Evolutionary conservation across 2,797 vertebrate species (phyloP).

Genomic region (Selene dorsalis): DNA sequence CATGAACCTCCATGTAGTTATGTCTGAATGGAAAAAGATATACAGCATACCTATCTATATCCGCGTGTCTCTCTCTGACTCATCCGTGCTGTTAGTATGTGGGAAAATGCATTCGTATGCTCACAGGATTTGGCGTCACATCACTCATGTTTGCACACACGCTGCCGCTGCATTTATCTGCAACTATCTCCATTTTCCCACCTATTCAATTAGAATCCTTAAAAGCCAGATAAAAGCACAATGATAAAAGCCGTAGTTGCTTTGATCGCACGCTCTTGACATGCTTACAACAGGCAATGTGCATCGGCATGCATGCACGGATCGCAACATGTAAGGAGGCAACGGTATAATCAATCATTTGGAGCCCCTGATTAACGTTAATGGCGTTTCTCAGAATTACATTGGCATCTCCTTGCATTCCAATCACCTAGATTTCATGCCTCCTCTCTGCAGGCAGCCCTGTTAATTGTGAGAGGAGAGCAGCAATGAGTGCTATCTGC

Average conservation of each 20-base stretch:
- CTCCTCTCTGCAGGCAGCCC: conserved; percentile 71
- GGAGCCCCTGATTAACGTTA: conserved; percentile 74
- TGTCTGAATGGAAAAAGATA: conserved; percentile 38
- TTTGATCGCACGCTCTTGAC: conserved; percentile 34
- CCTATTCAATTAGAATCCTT: conserved; percentile 28
- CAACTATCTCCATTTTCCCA: conserved; percentile 1
- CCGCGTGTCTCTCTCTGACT: conserved; percentile 29
- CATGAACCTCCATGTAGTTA: conserved; percentile 30
- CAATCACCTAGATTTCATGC: conserved; percentile 77
- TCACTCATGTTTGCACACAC: conserved; percentile 35
- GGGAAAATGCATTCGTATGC: conserved; percentile 11
- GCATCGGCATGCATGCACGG: conserved; percentile 34
- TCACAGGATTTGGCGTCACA: conserved; percentile 33
- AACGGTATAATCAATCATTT: conserved; percentile 58
- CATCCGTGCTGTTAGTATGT: not conserved
- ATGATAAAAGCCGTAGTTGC: conserved; percentile 19
- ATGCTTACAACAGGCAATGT: conserved; percentile 27
- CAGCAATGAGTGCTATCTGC: conserved; percentile 72
- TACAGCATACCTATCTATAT: conserved; percentile 27
- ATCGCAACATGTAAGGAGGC: conserved; percentile 36
- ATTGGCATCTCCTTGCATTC: conserved; percentile 70
- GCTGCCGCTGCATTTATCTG: conserved; percentile 13
- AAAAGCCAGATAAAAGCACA: conserved; percentile 32
- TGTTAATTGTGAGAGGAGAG: conserved; percentile 72
- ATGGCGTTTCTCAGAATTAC: conserved; percentile 72